phyloP scores from a whole-genome alignment of 2,888 invertebrate genomes.

The Xanthorhoe spadicearia region DNA sequence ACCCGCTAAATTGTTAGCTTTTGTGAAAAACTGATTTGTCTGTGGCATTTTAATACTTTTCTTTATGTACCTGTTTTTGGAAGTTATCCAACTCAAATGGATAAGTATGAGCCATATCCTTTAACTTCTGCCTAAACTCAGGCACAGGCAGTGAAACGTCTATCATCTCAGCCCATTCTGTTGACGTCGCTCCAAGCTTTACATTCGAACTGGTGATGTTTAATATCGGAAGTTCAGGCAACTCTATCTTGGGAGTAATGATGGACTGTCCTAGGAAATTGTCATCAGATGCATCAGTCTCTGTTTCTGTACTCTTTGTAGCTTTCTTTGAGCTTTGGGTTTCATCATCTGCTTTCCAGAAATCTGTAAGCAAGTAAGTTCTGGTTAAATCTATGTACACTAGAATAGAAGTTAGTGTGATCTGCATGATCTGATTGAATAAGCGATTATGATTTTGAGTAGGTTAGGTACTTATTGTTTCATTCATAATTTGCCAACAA shows the following conservation, averaged over 20 bases:
- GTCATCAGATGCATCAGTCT: conserved; percentile 59
- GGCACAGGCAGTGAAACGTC: conserved; percentile 92
- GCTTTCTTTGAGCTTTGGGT: conserved; percentile 52
- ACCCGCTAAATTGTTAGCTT: no score
- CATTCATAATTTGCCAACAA: no score
- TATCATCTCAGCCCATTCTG: conserved; percentile 95
- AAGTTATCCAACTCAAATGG: conserved; percentile 98
- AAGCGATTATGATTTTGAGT: no score
- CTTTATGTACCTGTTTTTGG: conserved; percentile 91
- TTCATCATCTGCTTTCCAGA: conserved; percentile 77
- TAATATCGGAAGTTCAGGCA: conserved; percentile 86
- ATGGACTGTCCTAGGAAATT: conserved; percentile 72
- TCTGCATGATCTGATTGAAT: no score
- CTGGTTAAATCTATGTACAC: no score
- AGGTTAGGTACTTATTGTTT: no score
- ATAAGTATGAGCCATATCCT: conserved; percentile 93
- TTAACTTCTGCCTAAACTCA: conserved; percentile 92
- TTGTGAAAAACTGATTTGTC: no score
- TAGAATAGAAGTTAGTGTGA: no score
- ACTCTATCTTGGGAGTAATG: conserved; percentile 66
- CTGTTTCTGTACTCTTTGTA: conserved; percentile 49
- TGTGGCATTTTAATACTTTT: no score
- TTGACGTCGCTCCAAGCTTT: conserved; percentile 76
- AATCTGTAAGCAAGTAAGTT: conserved; percentile 51
- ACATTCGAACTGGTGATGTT: conserved; percentile 86